Conservation (phyloP, 2,113 vertebrate species). For the Todiramphus chloris region DNA sequence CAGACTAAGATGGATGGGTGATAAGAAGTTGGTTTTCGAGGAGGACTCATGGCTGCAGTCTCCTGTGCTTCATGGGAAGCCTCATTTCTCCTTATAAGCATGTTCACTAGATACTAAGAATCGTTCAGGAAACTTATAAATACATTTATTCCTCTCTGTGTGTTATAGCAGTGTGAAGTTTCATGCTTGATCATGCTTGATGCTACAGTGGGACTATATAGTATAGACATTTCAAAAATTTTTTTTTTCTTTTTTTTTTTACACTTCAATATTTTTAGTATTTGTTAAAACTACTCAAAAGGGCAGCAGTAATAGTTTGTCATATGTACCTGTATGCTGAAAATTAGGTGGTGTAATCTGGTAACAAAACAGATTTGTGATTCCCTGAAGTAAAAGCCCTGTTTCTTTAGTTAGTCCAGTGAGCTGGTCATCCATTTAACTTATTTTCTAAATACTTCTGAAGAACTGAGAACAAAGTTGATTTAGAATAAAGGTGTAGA, state of each 20-base stretch:
- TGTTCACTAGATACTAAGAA: background rate
- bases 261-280: background rate
- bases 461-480: background rate
- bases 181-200: background rate
- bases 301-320: background rate
- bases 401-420: background rate
- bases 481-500: background rate
- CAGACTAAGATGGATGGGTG: background rate
- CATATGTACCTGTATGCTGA: background rate
- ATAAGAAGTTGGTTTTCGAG: background rate
- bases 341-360: background rate
- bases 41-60: background rate
- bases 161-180: background rate
- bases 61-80: background rate
- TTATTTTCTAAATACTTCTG: background rate
- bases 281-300: background rate
- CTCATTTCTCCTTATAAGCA: background rate
- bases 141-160: background rate
- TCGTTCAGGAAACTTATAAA: background rate
- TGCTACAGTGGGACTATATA: background rate
- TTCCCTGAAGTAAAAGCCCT: background rate
- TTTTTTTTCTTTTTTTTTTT: background rate
- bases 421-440: background rate
- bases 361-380: background rate
- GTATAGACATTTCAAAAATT: background rate